phyloP scores from a whole-genome alignment of 1,140 invertebrate genomes.

The Drosophila burlai region DNA sequence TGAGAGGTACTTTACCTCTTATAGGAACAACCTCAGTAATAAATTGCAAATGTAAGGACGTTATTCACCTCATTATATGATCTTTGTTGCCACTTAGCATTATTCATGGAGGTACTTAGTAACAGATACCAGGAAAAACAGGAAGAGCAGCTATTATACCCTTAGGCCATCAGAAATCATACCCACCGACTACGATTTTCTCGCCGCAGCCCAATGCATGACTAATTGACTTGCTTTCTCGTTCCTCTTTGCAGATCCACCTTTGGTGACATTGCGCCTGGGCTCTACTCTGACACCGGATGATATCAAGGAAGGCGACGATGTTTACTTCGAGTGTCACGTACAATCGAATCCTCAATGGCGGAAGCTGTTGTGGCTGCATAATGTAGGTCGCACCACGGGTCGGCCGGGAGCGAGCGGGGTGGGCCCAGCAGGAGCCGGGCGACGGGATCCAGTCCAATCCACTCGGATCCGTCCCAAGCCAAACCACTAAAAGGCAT shows the following conservation, averaged over 20 bases:
- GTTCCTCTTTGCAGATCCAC: slow-evolving; percentile 90
- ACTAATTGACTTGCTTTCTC: slow-evolving; percentile 20
- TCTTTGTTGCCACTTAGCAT: background rate
- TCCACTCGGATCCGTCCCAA: slow-evolving; percentile 12
- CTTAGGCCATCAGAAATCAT: background rate
- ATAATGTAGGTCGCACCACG: slow-evolving; percentile 89
- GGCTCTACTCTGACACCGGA: slow-evolving; percentile 94
- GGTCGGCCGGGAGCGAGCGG: slow-evolving; percentile 28
- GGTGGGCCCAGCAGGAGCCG: background rate
- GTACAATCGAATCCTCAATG: slow-evolving; percentile 94
- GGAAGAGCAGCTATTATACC: background rate
- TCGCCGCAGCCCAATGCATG: background rate
- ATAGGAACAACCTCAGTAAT: too few relatives aligned
- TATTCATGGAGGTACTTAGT: background rate
- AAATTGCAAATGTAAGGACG: too few relatives aligned
- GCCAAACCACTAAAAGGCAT: slow-evolving; percentile 27
- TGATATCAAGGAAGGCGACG: slow-evolving; percentile 96
- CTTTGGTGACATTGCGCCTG: slow-evolving; percentile 91
- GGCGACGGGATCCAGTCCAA: slow-evolving; percentile 12
- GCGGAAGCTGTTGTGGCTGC: slow-evolving; percentile 94
- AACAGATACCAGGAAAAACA: background rate
- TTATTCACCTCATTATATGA: too few relatives aligned
- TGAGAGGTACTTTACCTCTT: too few relatives aligned
- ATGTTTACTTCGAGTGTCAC: slow-evolving; percentile 97
- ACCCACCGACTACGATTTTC: background rate